Evolutionary conservation across 2,113 vertebrate genomes (phyloP).

Genomic region (Platichthys stellatus): DNA sequence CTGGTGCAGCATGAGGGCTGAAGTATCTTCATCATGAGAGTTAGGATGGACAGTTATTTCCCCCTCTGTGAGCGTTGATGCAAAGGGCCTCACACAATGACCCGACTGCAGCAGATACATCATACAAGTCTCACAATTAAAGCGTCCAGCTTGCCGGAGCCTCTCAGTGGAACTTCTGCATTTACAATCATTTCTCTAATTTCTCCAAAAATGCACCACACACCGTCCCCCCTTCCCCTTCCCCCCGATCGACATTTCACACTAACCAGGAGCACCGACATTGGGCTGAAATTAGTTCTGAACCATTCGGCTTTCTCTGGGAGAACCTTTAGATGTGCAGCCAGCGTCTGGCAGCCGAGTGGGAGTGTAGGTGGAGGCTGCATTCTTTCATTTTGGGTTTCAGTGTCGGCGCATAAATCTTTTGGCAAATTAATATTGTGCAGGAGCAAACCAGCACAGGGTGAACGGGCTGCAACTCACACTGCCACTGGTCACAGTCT

Average conservation of each 20-base stretch:
- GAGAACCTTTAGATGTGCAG: slow-evolving; percentile 50
- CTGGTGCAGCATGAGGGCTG: slow-evolving; percentile 15
- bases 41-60: slow-evolving; percentile 47
- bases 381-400: slow-evolving; percentile 44
- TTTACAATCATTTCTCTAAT: slow-evolving; percentile 62
- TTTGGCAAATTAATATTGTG: slow-evolving; percentile 72
- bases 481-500: background rate
- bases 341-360: slow-evolving; percentile 48
- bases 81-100: slow-evolving; percentile 66
- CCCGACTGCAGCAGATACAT: slow-evolving; percentile 62
- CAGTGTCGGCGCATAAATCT: slow-evolving; percentile 71
- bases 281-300: slow-evolving; percentile 63
- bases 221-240: slow-evolving; percentile 31
- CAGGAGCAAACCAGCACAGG: slow-evolving; percentile 47
- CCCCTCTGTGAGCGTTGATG: slow-evolving; percentile 38
- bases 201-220: slow-evolving; percentile 23
- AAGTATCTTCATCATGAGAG: slow-evolving; percentile 66
- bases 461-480: slow-evolving; percentile 52
- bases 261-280: slow-evolving; percentile 45
- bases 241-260: slow-evolving; percentile 16
- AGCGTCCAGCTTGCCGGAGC: slow-evolving; percentile 26
- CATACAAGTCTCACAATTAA: slow-evolving; percentile 54
- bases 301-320: slow-evolving; percentile 47
- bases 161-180: slow-evolving; percentile 45
- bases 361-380: slow-evolving; percentile 46